Evolutionary conservation across 2,888 invertebrate species (phyloP).

Genomic region (Congeria kusceri): DNA sequence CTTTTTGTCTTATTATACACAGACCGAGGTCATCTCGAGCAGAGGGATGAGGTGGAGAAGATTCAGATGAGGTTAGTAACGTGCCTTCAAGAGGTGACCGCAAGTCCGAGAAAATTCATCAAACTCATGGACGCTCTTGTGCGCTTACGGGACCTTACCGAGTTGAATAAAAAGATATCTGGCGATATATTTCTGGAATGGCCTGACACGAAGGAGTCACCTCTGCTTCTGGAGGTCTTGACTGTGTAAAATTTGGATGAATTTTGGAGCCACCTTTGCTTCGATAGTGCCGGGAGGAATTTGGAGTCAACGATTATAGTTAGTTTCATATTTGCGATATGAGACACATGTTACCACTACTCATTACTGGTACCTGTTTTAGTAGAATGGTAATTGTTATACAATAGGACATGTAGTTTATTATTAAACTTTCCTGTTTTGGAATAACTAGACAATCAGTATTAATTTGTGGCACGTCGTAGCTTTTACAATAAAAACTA

Average conservation of each 20-base stretch:
- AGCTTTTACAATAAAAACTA: no score
- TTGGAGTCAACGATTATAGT: no score
- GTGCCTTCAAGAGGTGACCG: conserved; percentile 61
- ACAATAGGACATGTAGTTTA: no score
- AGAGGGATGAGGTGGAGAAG: conserved; percentile 64
- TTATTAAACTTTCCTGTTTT: no score
- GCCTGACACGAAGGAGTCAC: conserved; percentile 67
- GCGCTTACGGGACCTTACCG: conserved; percentile 64
- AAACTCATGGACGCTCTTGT: conserved; percentile 65
- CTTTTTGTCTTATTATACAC: conserved; percentile 18
- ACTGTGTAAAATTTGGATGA: conserved; percentile 13
- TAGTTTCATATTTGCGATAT: no score
- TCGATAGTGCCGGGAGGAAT: no score
- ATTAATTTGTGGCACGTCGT: no score
- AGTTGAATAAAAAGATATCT: conserved; percentile 62
- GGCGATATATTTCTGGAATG: conserved; percentile 66
- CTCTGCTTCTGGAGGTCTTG: conserved; percentile 69
- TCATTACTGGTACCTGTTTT: no score
- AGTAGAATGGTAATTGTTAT: no score
- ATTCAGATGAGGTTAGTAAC: conserved; percentile 67
- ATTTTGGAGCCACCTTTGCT: neutral
- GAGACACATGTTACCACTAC: no score
- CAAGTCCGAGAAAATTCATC: conserved; percentile 48
- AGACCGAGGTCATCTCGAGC: conserved; percentile 68
- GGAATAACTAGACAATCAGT: no score